Evolutionary conservation across 2,797 vertebrate species (phyloP), one percentile per base, ranked within the genome.

Genomic region (Emys orbicularis): DNA sequence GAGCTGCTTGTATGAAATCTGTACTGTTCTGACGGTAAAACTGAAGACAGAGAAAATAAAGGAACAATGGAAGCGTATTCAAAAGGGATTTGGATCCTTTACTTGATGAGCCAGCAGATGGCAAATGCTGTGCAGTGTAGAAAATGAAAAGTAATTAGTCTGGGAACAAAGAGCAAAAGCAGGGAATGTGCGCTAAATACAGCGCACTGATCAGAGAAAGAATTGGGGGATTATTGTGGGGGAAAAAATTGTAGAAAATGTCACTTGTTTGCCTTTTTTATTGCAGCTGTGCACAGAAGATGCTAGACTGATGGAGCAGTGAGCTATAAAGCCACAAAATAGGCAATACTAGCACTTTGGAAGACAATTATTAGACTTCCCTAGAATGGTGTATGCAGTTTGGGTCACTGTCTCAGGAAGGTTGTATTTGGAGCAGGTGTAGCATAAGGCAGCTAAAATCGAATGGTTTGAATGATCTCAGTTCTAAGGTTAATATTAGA

Each of bases 101-200:
- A 96, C 90, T 52, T 94, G 95, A 97, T 94, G 96, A 97, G 82
- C 90, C 96, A 94, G 92, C 94, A 93, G 95, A 96, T 94, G 94
- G 96, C 92, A 95, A 96, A 93, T 92, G 91, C 87, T 94, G 92
- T 87, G 95, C 86, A 85, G 95, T 94, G 77, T 44, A 81, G 93
- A 95, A 95, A 94, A 89, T 90, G 88, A 90, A 93, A 98, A 94
- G 79, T 90, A 96, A 95, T 95, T 86, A 94, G 95, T 93, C 83
- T 95, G 89, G 84, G 87, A 95, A 94, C 92, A 97, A 97, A 96
- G 94, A 95, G 81, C 87, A 87, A 97, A 96, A 83, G 72, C 91
- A 83, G 80, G 88, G 76, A 94, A 84, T 65, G 80, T n/a, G 56
- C 90, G 84, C 91, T 93, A 72, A 27, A 88, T 87, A 59, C 81